A percentile compares a stretch with the other conserved stretches of the same genome.
Conservation (phyloP, 2,888 invertebrate genomes). For the Drosophila maculinotata region DNA sequence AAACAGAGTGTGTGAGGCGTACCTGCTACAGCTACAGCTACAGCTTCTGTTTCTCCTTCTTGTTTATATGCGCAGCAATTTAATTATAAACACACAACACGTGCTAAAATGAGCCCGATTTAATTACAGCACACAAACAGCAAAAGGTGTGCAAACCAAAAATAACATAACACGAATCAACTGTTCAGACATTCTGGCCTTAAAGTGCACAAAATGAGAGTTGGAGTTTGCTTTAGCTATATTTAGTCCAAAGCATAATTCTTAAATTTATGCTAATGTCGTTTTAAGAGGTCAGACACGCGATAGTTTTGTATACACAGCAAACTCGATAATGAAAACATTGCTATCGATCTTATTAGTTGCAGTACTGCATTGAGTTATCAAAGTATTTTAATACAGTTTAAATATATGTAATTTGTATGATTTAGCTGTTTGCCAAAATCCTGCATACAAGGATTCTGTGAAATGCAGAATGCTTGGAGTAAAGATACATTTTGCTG, state of each 20-base stretch:
- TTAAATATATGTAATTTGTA: too few species aligned
- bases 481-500: too few species aligned
- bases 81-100: constrained; percentile 77
- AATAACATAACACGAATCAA: constrained; percentile 45
- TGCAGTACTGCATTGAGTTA: too few species aligned
- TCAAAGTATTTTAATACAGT: too few species aligned
- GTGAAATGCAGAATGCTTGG: too few species aligned
- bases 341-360: too few species aligned
- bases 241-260: constrained; percentile 35
- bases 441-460: too few species aligned
- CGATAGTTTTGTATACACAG: constrained; percentile 27
- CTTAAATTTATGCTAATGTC: constrained; percentile 58
- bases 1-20: constrained; percentile 12
- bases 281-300: constrained; percentile 53
- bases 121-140: constrained; percentile 24
- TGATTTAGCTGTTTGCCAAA: too few species aligned
- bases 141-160: constrained; percentile 67
- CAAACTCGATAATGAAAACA: constrained; percentile 28
- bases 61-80: constrained; percentile 66
- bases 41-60: constrained; percentile 25
- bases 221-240: constrained; percentile 13
- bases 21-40: constrained; percentile 33
- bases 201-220: neutral
- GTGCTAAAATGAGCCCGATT: constrained; percentile 53
- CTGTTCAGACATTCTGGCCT: constrained; percentile 1